These are phyloP conservation scores for Pemphredon lugubris DNA, from an alignment of 2,888 invertebrate genomes.

Conservation along the genomic window DNA sequence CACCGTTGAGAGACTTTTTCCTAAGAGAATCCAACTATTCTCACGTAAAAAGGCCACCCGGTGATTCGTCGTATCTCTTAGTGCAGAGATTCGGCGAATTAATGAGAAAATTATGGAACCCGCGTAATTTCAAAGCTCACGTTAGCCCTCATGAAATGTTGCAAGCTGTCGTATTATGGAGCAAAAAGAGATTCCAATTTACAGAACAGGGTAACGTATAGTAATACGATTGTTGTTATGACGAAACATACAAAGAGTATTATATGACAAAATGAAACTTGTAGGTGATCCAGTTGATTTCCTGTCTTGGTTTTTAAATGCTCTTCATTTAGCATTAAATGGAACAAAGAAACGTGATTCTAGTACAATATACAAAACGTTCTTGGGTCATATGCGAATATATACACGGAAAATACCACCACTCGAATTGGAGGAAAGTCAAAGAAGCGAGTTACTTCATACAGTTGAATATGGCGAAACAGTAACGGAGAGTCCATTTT, in stretches of 20 bases:
- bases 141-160: slow-evolving; percentile 99
- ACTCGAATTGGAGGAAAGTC: slow-evolving; percentile 94
- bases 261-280: slow-evolving; percentile 44
- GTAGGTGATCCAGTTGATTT: slow-evolving; percentile 98
- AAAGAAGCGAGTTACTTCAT: slow-evolving; percentile 89
- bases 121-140: slow-evolving; percentile 98
- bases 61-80: slow-evolving; percentile 95
- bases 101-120: slow-evolving; percentile 99
- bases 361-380: slow-evolving; percentile 97
- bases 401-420: slow-evolving; percentile 96
- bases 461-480: slow-evolving; percentile 94
- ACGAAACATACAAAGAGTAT: no score
- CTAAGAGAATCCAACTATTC: slow-evolving; percentile 96
- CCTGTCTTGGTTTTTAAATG: slow-evolving; percentile 98
- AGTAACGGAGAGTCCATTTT: slow-evolving; percentile 94
- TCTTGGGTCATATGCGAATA: slow-evolving; percentile 95
- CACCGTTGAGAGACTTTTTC: slow-evolving; percentile 97
- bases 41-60: slow-evolving; percentile 94
- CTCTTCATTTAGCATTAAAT: slow-evolving; percentile 95
- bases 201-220: slow-evolving; percentile 98
- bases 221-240: no score
- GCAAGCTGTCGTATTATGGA: slow-evolving; percentile 98
- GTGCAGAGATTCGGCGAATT: slow-evolving; percentile 97
- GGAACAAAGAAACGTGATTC: slow-evolving; percentile 94
- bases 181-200: slow-evolving; percentile 98